Conservation (phyloP, 2,797 vertebrate genomes). For the Adelosebastes latens region DNA sequence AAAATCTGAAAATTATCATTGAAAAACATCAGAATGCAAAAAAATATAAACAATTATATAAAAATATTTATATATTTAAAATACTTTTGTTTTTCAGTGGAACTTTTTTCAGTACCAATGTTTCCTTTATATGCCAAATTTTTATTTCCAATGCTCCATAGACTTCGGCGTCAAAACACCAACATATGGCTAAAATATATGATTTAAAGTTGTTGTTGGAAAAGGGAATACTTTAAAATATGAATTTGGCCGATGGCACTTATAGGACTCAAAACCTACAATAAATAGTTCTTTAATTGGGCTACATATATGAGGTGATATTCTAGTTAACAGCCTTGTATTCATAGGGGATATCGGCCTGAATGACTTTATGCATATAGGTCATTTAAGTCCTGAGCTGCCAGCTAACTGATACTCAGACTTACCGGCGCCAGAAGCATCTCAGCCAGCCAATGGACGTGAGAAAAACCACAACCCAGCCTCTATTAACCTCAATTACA, state of each 20-base stretch:
- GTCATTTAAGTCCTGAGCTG: constrained; percentile 31
- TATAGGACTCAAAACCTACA: background rate
- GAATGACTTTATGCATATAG: constrained; percentile 33
- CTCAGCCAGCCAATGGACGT: constrained; percentile 45
- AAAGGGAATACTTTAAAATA: background rate
- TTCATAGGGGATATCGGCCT: constrained; percentile 21
- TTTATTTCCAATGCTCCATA: too few species aligned
- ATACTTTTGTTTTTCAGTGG: too few species aligned
- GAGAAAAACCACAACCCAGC: constrained; percentile 70
- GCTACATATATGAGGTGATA: background rate
- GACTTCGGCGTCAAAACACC: too few species aligned
- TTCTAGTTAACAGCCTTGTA: background rate
- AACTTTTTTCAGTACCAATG: too few species aligned
- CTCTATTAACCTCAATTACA: constrained; percentile 83
- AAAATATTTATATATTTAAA: too few species aligned
- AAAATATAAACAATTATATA: too few species aligned
- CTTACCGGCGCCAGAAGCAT: constrained; percentile 82
- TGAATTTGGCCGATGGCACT: background rate
- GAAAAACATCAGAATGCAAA: too few species aligned
- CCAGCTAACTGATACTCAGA: constrained; percentile 82
- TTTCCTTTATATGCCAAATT: too few species aligned
- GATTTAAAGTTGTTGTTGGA: too few species aligned
- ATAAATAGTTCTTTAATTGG: background rate
- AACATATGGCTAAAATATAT: too few species aligned
- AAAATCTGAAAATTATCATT: too few species aligned